phyloP scores from a whole-genome alignment of 2,113 vertebrate genomes.

The Bothrops jararaca region DNA sequence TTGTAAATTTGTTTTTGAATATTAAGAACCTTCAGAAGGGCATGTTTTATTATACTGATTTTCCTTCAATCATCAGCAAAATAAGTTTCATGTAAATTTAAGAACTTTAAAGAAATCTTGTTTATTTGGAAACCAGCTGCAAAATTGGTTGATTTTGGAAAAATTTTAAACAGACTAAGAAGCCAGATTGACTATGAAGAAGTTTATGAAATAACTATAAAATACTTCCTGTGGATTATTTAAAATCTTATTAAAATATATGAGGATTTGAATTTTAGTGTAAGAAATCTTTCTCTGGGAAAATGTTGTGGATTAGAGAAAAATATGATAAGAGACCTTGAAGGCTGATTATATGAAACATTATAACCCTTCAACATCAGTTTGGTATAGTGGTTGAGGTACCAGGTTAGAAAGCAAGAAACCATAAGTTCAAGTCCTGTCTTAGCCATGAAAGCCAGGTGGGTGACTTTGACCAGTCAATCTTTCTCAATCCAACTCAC shows the following conservation, averaged over 20 bases:
- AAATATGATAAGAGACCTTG: neutral
- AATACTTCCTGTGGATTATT: neutral
- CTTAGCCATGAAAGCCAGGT: neutral
- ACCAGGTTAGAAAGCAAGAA: neutral
- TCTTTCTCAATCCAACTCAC: neutral
- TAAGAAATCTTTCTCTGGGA: neutral
- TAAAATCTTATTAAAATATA: neutral
- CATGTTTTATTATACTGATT: too few species aligned
- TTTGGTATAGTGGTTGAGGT: neutral
- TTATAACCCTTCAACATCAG: neutral
- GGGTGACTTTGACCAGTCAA: neutral
- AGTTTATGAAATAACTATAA: neutral
- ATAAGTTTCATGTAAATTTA: neutral
- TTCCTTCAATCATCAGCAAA: neutral
- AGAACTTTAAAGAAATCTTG: neutral
- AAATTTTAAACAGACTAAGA: neutral
- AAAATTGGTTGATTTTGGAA: neutral
- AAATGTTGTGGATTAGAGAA: neutral
- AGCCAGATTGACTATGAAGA: neutral
- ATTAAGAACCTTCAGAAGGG: too few species aligned
- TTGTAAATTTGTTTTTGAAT: too few species aligned
- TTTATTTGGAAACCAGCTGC: neutral
- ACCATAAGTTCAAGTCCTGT: neutral
- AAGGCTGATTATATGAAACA: neutral
- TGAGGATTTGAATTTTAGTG: neutral